phyloP scores from a whole-genome alignment of 2,888 invertebrate species.

The Drosophila infuscata region DNA sequence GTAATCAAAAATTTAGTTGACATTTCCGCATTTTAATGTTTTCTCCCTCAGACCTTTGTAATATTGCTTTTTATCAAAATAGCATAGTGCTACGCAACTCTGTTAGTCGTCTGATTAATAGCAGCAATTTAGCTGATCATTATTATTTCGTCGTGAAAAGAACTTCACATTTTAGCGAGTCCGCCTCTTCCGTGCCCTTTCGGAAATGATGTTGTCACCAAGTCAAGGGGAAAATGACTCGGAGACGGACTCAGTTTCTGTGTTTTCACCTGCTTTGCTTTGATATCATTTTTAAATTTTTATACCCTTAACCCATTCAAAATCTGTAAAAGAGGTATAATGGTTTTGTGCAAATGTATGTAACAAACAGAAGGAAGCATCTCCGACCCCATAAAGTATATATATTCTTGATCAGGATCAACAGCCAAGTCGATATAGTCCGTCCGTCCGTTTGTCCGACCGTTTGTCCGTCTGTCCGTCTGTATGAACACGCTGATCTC shows the following conservation, averaged over 20 bases:
- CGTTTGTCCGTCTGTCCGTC: too few species aligned
- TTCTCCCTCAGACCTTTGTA: neutral
- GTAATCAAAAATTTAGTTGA: slow-evolving; percentile 7
- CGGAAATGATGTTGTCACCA: slow-evolving; percentile 72
- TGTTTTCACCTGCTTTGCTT: slow-evolving; percentile 22
- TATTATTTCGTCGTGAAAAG: slow-evolving; percentile 25
- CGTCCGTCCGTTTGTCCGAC: too few species aligned
- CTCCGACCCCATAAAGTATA: too few species aligned
- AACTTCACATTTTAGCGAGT: neutral
- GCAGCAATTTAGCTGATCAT: slow-evolving; percentile 42
- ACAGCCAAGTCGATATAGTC: too few species aligned
- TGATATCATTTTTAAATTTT: slow-evolving; percentile 6
- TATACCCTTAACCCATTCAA: too few species aligned
- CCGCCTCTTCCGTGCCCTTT: neutral
- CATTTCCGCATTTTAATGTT: slow-evolving; percentile 2
- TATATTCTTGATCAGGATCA: too few species aligned
- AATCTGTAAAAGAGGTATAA: too few species aligned
- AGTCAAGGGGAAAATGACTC: slow-evolving; percentile 59
- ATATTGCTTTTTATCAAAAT: slow-evolving; percentile 19
- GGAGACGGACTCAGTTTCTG: slow-evolving; percentile 23
- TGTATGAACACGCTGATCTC: too few species aligned
- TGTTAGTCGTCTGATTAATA: slow-evolving; percentile 43
- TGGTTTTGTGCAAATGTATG: too few species aligned
- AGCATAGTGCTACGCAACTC: slow-evolving; percentile 18
- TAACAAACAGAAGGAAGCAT: too few species aligned